These are phyloP conservation scores for Heliconius nattereri DNA, from an alignment of 1,140 invertebrate species.

Conservation along the genomic window DNA sequence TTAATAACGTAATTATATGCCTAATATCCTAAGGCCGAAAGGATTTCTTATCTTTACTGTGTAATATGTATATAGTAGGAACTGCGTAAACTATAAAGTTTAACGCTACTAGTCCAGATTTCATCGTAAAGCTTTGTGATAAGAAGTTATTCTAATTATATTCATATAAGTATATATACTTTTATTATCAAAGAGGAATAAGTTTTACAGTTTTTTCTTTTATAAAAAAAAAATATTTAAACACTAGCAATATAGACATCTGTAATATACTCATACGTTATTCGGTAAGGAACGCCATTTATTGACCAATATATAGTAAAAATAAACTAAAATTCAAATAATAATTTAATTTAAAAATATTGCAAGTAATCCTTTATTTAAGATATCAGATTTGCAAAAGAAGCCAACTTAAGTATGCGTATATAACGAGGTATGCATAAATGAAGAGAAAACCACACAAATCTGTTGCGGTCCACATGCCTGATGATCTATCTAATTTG, in stretches of 20 bases:
- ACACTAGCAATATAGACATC: too few relatives aligned
- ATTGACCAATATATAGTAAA: too few relatives aligned
- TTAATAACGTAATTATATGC: conserved; percentile 2
- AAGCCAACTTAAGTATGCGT: not conserved
- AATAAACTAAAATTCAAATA: too few relatives aligned
- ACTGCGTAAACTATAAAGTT: not conserved
- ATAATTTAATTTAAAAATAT: too few relatives aligned
- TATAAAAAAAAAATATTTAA: too few relatives aligned
- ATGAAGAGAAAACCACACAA: conserved; percentile 27
- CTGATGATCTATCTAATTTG: conserved; percentile 30
- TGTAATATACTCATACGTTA: too few relatives aligned
- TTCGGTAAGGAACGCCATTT: too few relatives aligned
- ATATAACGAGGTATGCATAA: conserved; percentile 22
- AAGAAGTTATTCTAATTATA: not conserved
- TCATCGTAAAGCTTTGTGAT: not conserved
- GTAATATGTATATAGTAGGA: not conserved
- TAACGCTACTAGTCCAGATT: not conserved
- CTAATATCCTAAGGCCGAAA: not conserved
- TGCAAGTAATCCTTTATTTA: too few relatives aligned
- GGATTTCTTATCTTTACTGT: not conserved
- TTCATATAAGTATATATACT: not conserved
- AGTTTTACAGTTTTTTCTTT: not conserved
- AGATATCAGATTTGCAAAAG: not conserved
- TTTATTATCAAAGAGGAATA: not conserved
- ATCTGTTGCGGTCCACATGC: conserved; percentile 27